Base-by-base conservation (phyloP, 2,797 vertebrate genomes). In the Epinephelus coioides region DNA sequence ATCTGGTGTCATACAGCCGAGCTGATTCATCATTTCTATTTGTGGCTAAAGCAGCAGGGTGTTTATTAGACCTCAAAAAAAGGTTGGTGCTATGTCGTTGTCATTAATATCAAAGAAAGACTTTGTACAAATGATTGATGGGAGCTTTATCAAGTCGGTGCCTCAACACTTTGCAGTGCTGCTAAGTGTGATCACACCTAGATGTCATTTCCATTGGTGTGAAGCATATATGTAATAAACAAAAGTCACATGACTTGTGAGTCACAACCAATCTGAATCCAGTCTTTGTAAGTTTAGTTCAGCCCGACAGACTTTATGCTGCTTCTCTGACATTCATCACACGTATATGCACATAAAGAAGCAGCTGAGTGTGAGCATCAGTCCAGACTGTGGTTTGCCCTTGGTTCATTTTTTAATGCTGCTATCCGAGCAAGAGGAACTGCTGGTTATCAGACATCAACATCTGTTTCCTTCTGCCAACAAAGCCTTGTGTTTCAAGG, bases 381-480 rank as follows among this genome's bases (percentile, higher is more conserved):
- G 62, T 60, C 64, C 73, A 86, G 71, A 74, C 51, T 80, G 73
- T 17, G 69, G 5, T 71, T 68, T 49, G 76, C 47, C 51, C 70
- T 69, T 50, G 71, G 15, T 84, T 84, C 23, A 14, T 30, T 59
- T 82, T 71, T 69, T 18, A 62, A 71, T 67, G 64, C 50, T 21
- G 68, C 66, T 50, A 77, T 56, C 53, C 38, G 19, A 70, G 82
- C 78, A 69, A 61, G 62, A 74, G 46, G 21, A 84, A 40, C 47
- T 38, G 69, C 67, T 80, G 81, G 76, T 82, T 82, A 67, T 76
- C 79, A 85, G 73, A 71, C 43, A 34, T 47, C 53, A 30, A 67
- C 86, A 84, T 85, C 84, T 74, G 81, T 74, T 85, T 84, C 73
- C 43, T 56, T 60, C 51, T 15, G 64, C 21, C 62, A 30, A 13